Conservation (phyloP, 1,140 invertebrate genomes). For the Mercenaria mercenaria region DNA sequence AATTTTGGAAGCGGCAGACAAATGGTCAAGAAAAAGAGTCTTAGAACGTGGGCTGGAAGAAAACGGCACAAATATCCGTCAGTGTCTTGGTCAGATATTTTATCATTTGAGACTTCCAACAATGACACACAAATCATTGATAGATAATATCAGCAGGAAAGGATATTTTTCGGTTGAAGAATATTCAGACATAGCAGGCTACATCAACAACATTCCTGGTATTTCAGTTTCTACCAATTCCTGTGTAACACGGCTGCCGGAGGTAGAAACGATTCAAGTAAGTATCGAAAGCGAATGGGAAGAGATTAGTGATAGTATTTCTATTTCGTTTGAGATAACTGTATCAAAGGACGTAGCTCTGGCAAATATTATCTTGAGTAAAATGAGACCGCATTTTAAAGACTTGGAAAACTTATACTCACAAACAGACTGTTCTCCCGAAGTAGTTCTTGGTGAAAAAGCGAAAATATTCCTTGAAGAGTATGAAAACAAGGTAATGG, state of each 20-base stretch:
- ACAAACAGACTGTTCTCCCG: too few relatives aligned
- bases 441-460: too few relatives aligned
- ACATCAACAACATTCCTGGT: not conserved
- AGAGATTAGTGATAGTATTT: not conserved
- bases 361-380: too few relatives aligned
- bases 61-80: not conserved
- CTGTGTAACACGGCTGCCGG: not conserved
- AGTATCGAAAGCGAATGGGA: not conserved
- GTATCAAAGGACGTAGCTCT: too few relatives aligned
- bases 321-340: not conserved
- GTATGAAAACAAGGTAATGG: too few relatives aligned
- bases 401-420: too few relatives aligned
- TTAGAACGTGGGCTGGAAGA: not conserved
- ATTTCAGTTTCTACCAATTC: not conserved
- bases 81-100: not conserved
- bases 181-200: not conserved
- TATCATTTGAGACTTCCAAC: not conserved
- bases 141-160: not conserved
- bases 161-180: not conserved
- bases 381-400: too few relatives aligned
- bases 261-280: not conserved
- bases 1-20: not conserved
- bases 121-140: not conserved
- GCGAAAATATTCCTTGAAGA: too few relatives aligned
- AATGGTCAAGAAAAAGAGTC: not conserved